Conservation (phyloP, 2,113 vertebrate species). For the Sander lucioperca region DNA sequence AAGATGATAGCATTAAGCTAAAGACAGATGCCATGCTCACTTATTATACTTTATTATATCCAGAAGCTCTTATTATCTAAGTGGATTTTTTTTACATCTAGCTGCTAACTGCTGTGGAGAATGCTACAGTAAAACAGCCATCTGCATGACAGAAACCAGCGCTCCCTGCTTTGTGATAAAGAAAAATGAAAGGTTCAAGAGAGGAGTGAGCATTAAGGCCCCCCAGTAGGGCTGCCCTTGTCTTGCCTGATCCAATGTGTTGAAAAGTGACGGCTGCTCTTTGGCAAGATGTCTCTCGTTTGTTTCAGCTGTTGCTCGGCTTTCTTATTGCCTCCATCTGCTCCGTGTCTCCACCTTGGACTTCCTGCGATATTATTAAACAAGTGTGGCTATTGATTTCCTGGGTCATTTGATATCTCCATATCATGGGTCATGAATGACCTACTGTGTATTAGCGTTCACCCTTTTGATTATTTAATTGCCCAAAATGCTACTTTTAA, state of each 20-base stretch:
- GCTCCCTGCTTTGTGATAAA: conserved; percentile 60
- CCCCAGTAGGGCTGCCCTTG: conserved; percentile 73
- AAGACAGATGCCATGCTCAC: neutral
- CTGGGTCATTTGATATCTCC: conserved; percentile 54
- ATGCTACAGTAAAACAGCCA: conserved; percentile 35
- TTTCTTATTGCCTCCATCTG: conserved; percentile 72
- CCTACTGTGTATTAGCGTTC: conserved; percentile 24
- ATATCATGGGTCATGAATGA: conserved; percentile 49
- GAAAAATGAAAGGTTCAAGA: conserved; percentile 71
- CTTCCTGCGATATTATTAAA: conserved; percentile 59
- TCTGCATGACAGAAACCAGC: conserved; percentile 58
- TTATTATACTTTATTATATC: neutral
- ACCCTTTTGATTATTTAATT: conserved; percentile 57
- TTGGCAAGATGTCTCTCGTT: conserved; percentile 70
- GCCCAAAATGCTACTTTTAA: conserved; percentile 54
- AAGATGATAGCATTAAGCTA: neutral
- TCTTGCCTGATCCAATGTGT: conserved; percentile 74
- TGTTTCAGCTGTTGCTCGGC: conserved; percentile 70
- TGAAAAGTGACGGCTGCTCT: conserved; percentile 73
- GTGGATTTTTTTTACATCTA: conserved; percentile 1
- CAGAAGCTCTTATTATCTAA: neutral
- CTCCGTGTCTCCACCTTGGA: conserved; percentile 59
- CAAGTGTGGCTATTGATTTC: conserved; percentile 60
- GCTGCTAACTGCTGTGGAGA: conserved; percentile 7
- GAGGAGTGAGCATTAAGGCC: conserved; percentile 58